A percentile compares a stretch with the other conserved stretches of the same genome.
These are phyloP conservation scores for Ricordea florida DNA, from an alignment of 92 coral and sea anemone genomes.

Conservation along the genomic window DNA sequence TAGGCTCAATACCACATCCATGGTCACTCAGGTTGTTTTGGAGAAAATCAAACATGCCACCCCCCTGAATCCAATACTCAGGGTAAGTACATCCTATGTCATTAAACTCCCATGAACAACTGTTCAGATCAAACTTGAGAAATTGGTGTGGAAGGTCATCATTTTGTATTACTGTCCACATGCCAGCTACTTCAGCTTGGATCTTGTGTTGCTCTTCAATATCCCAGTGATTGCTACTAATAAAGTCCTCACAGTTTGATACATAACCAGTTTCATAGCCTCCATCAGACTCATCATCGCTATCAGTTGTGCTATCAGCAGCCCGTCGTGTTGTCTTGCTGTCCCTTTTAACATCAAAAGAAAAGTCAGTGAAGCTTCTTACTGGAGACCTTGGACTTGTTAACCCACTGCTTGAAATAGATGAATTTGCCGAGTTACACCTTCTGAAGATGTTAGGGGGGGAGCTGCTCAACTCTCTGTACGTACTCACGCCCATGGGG, in stretches of 20 bases:
- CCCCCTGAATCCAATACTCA: constrained; percentile 15
- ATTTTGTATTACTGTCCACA: constrained; percentile 68
- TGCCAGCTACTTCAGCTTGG: constrained; percentile 85
- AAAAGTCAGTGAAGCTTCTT: constrained; percentile 14
- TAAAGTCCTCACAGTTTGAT: constrained; percentile 88
- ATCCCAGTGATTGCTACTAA: constrained; percentile 92
- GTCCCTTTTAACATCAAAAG: constrained; percentile 30
- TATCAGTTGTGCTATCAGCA: constrained; percentile 71
- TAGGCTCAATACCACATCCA: constrained; percentile 73
- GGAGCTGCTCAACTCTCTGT: constrained; percentile 29
- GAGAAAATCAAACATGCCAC: neutral
- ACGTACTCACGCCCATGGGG: constrained; percentile 75
- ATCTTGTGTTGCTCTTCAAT: constrained; percentile 90
- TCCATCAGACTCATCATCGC: constrained; percentile 89
- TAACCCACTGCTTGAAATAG: constrained; percentile 35
- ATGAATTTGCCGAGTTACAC: constrained; percentile 64
- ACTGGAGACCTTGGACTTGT: constrained; percentile 58
- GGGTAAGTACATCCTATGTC: constrained; percentile 7
- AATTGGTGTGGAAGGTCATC: constrained; percentile 59
- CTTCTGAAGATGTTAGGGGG: constrained; percentile 52
- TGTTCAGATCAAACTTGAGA: constrained; percentile 69
- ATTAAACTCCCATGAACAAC: constrained; percentile 77
- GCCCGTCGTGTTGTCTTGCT: constrained; percentile 13
- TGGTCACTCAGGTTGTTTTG: constrained; percentile 5
- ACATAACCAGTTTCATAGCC: constrained; percentile 86